Percentiles rank a stretch among this genome's conserved stretches.
These are phyloP conservation scores for Willisornis vidua DNA, from an alignment of 2,113 vertebrate genomes.

Conservation along the genomic window DNA sequence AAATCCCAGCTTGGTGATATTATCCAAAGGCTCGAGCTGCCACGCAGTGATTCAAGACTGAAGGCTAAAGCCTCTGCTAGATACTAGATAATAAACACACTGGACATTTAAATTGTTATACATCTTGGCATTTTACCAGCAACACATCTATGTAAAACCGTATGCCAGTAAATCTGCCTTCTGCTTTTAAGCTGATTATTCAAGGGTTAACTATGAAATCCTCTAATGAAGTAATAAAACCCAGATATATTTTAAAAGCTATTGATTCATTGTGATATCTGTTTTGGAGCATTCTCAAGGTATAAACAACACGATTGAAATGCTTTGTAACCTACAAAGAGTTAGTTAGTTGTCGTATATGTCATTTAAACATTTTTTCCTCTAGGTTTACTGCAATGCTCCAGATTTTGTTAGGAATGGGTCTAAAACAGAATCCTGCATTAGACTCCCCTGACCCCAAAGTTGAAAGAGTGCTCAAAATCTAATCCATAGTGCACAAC, in stretches of 20 bases:
- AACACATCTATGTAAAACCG: neutral
- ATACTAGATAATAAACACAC: neutral
- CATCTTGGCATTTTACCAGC: conserved; percentile 47
- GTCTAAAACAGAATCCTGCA: neutral
- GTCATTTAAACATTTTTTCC: neutral
- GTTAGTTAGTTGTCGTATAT: neutral
- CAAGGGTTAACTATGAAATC: conserved; percentile 48
- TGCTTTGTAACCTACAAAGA: neutral
- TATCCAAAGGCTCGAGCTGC: neutral
- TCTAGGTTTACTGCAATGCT: fast-evolving
- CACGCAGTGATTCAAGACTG: neutral
- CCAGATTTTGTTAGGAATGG: neutral
- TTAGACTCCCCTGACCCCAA: neutral
- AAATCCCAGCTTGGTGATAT: neutral
- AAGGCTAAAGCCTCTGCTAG: neutral
- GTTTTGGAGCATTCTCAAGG: neutral
- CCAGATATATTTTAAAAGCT: conserved; percentile 25
- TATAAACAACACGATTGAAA: neutral
- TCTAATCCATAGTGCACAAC: neutral
- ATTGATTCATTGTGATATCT: neutral
- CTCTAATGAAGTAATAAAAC: conserved; percentile 53
- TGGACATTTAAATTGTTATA: neutral
- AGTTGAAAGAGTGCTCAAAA: neutral
- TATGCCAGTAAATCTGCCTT: conserved; percentile 60
- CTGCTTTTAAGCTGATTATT: conserved; percentile 62